Percentiles rank a stretch among this genome's conserved stretches.
Evolutionary conservation across 2,888 invertebrate species (phyloP).

Genomic region (Andrena chrysosceles): DNA sequence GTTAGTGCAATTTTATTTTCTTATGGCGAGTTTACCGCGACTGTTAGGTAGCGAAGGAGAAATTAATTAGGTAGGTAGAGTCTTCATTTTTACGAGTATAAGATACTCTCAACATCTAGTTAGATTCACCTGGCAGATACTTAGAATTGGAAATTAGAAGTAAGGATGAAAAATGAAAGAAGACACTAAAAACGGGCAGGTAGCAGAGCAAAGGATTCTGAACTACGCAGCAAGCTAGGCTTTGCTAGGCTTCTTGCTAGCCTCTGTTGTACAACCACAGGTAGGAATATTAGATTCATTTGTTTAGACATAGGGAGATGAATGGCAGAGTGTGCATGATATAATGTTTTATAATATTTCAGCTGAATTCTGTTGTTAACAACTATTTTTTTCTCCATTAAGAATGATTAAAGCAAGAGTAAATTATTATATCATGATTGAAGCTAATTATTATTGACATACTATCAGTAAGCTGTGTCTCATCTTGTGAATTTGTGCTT

Average conservation of each 20-base stretch:
- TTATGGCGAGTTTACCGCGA: conserved; percentile 44
- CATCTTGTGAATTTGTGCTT: conserved; percentile 16
- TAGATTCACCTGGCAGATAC: conserved; percentile 52
- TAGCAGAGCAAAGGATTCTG: conserved; percentile 81
- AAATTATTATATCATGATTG: conserved; percentile 11
- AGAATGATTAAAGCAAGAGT: conserved; percentile 6
- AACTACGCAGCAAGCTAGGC: conserved; percentile 77
- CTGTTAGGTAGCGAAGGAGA: conserved; percentile 52
- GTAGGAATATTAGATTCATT: conserved; percentile 80
- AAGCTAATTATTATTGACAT: conserved; percentile 17
- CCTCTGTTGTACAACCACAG: conserved; percentile 78
- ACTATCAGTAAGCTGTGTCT: conserved; percentile 28
- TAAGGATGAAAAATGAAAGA: conserved; percentile 66
- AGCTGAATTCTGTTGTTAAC: conserved; percentile 44
- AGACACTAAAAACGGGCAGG: conserved; percentile 80
- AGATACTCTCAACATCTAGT: conserved; percentile 34
- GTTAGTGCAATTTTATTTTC: not conserved
- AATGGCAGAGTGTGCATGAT: conserved; percentile 70
- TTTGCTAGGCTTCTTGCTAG: conserved; percentile 78
- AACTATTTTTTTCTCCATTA: conserved; percentile 24
- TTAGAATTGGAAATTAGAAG: conserved; percentile 73
- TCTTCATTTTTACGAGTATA: conserved; percentile 25
- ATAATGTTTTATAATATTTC: conserved; percentile 66
- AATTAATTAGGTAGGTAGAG: conserved; percentile 49
- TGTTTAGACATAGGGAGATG: conserved; percentile 74